phyloP scores from a whole-genome alignment of 2,888 invertebrate genomes.

The Sinelater perroti region DNA sequence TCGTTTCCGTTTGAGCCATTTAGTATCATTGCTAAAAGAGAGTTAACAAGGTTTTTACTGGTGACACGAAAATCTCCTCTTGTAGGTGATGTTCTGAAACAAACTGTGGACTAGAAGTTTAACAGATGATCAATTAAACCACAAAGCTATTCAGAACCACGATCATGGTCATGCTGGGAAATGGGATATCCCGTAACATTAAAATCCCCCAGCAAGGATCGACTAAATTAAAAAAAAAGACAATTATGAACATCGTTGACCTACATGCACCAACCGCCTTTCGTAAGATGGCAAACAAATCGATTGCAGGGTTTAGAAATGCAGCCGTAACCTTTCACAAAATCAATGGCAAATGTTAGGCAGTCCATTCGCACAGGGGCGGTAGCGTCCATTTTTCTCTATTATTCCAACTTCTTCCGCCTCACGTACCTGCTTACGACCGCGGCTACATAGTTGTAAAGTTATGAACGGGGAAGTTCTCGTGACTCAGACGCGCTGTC shows the following conservation, averaged over 20 bases:
- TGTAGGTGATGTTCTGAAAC: too few species aligned
- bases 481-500: not conserved
- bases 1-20: too few species aligned
- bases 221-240: not conserved
- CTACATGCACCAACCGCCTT: not conserved
- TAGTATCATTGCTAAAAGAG: too few species aligned
- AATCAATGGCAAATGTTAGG: conserved; percentile 13
- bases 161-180: too few species aligned
- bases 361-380: not conserved
- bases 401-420: conserved; percentile 11
- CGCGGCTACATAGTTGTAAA: not conserved
- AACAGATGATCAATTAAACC: too few species aligned
- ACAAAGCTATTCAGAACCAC: too few species aligned
- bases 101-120: too few species aligned
- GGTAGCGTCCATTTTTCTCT: conserved; percentile 11
- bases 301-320: conserved; percentile 3
- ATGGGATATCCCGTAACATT: too few species aligned
- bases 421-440: conserved; percentile 9
- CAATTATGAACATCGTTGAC: not conserved
- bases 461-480: conserved; percentile 17
- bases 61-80: too few species aligned
- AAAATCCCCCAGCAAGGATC: too few species aligned
- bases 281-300: not conserved
- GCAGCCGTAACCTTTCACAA: conserved; percentile 7
- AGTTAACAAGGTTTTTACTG: too few species aligned